Evolutionary conservation across 2,113 vertebrate species (phyloP), one percentile per base, ranked within the genome.

Genomic region (Manacus vitellinus): DNA sequence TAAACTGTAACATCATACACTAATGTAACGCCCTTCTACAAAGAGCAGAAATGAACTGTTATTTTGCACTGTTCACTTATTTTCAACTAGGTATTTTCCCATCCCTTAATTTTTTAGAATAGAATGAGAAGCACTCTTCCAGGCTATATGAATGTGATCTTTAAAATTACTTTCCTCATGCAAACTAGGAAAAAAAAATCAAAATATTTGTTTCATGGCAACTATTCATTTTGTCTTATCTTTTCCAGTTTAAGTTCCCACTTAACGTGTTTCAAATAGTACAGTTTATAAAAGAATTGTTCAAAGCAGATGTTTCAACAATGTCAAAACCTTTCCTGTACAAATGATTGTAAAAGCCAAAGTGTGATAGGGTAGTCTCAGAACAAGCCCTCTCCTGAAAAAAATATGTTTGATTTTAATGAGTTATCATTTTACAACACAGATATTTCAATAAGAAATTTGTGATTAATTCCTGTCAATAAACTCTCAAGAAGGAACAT

Each of bases 231-330:
- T 84, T 78, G 27, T 63, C 35, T 54, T 76, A 76, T 88, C 82
- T 49, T 89, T 93, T 85, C n/a, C 39, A 80, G 24, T 85, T 85
- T 85, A 88, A 59, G 19, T 35, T 93, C 72, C 56, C 81, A 89
- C 65, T 72, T 88, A 43, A 43, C 35, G 52, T 74, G 20, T 59
- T 94, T 89, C 61, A 87, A 81, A 75, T 21, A 67, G 47, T 19
- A 28, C 11, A 52, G 68, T 88, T 78, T 59, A 75, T 47, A 77
- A 82, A 92, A 81, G 20, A 78, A 72, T 55, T 84, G 20, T 75
- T 95, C 52, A 89, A 96, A 92, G 62, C 35, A 82, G 65, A 65
- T 65, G 31, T 92, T 92, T 89, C 66, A 89, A 91, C 59, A 88
- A 65, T 33, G 25, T 84, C 92, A 92, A 92, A 95, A 94, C 21